Base-by-base conservation (phyloP, 2,888 invertebrate genomes). In the Eledone cirrhosa region DNA sequence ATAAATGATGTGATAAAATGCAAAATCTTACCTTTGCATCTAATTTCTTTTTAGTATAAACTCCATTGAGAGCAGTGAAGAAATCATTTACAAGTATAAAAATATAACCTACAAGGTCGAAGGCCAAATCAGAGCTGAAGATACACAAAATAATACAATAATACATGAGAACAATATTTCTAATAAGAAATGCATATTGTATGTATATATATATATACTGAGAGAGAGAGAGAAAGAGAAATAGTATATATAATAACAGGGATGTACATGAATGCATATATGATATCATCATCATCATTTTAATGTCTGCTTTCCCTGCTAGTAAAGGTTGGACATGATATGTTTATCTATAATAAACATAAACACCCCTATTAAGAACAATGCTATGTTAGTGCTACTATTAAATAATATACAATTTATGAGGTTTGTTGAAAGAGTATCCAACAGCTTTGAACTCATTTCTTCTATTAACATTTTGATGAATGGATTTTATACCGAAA, bases 31-130 rank as follows among this genome's bases (percentile, higher is more conserved):
- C 92, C 88, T 92, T 97, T 0, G 97, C 94, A 84, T 98, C 97
- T 83, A 99, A 92, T 90, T 98, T 99, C 92, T 99, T 96, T 91
- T 99, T 99, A 90, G 97, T 96, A 88, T 94, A 97, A 0, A 99
- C 98, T 75, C 98, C 98, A 92, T 98, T 97, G 0, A 96, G 95
- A n/a, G 99, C 98, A 2, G 99, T 99, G 88, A 96, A 95, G 47
- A 96, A 93, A 91, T 99, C 96, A 91, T 98, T 99, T 63, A 97
- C 92, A 85, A 98, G 93, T 19, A 99, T 96, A 86, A 96, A 95
- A 0, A 95, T 92, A 90, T 99, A 99, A 16, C 99, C 99, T 78
- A 94, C 92, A 84, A 95, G 91, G 88, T 97, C 97, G 92, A 98
- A 99, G 0, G 97, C 95, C 78, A 99, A 93, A 91, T 99, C 99